Evolutionary conservation across 2,888 invertebrate species (phyloP), one percentile per base, ranked within the genome.

Genomic region (Aphodius granarius): DNA sequence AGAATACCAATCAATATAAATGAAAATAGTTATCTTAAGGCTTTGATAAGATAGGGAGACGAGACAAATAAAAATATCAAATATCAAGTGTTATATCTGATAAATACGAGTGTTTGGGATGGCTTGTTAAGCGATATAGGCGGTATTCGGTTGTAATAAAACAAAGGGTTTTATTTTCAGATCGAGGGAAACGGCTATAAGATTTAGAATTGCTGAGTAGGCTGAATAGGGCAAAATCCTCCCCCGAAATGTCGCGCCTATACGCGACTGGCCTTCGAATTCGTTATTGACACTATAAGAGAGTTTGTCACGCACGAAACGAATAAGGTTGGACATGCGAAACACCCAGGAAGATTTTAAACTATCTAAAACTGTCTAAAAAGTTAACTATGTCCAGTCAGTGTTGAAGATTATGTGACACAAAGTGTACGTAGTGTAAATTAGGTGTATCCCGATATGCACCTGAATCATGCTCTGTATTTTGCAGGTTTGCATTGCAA

Each of bases 401-500:
- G 43, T 43, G 43, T 43, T 43, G 6, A 43, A 43, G 43, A 43
- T 43, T 43, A 43, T 43, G 43, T 6, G 43, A 43, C 13, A 13
- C 43, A 9, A 43, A 9, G 43, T 43, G 43, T 43, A 43, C 43
- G 43, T 13, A 43, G n/a, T 43, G 13, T 43, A 43, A 43, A 43
- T 43, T 6, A 43, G 43, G 43, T 43, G 43, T 13, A 43, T n/a
- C 43, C 9, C 43, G 13, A 43, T 16, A 72, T 71, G 71, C 64
- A 75, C 75, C 66, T 75, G 72, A 72, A 75, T 75, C 75, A 75
- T 75, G 72, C 66, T 66, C 64, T 70, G 63, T 74, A 74, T 16
- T 71, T 74, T 71, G 66, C 72, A 19, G 63, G 72, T 72, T 75
- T 75, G 75, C 75, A 72, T 65, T 75, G 75, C 75, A 75, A 75